Evolutionary conservation across 2,113 vertebrate genomes (phyloP).

Genomic region (Zosterops hypoxanthus): DNA sequence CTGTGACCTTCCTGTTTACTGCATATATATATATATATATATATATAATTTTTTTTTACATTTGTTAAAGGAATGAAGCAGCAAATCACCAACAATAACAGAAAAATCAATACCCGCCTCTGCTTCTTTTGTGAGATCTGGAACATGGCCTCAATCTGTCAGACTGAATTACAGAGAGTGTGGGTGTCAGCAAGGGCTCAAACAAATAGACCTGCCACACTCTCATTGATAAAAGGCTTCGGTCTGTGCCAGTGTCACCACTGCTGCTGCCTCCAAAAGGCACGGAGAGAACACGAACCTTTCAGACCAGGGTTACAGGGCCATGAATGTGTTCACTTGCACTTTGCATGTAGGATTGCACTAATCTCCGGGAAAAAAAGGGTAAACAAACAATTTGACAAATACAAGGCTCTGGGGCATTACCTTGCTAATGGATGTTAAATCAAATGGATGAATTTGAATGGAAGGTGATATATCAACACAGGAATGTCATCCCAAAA

Average conservation of each 20-base stretch:
- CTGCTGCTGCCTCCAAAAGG: background rate
- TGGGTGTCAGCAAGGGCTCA: slow-evolving; percentile 66
- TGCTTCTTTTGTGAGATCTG: slow-evolving; percentile 81
- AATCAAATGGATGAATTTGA: slow-evolving; percentile 48
- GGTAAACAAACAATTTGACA: slow-evolving; percentile 33
- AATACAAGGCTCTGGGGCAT: slow-evolving; percentile 7
- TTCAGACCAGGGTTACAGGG: background rate
- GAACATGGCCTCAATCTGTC: slow-evolving; percentile 87
- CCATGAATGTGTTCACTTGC: background rate
- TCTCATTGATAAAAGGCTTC: slow-evolving; percentile 65
- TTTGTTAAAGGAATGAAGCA: slow-evolving; percentile 72
- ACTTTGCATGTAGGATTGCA: background rate
- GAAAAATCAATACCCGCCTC: slow-evolving; percentile 81
- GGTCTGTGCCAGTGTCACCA: slow-evolving; percentile 16
- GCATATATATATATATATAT: background rate
- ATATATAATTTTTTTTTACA: background rate
- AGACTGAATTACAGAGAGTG: slow-evolving; percentile 78
- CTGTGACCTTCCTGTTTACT: slow-evolving; percentile 49
- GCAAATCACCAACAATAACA: slow-evolving; percentile 79
- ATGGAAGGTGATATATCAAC: slow-evolving; percentile 49
- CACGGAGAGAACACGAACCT: background rate
- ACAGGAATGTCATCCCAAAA: slow-evolving; percentile 28
- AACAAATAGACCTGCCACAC: slow-evolving; percentile 67
- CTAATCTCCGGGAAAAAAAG: background rate
- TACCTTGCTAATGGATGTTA: slow-evolving; percentile 22